Evolutionary conservation across 2,797 vertebrate genomes (phyloP).

Genomic region (Sphenodon punctatus): DNA sequence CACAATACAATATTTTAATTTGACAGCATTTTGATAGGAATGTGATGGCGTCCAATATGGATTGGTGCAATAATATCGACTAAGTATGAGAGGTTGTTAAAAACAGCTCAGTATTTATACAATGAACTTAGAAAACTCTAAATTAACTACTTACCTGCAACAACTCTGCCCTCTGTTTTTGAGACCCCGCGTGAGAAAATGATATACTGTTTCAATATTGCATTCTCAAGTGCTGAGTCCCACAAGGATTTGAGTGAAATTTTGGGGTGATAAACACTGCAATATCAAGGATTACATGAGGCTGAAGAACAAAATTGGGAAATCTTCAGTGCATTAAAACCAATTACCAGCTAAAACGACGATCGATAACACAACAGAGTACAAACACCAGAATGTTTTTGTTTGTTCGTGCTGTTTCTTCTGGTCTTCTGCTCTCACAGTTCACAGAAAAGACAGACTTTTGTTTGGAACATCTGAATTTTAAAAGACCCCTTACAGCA

Average conservation of each 20-base stretch:
- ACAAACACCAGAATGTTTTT: constrained; percentile 23
- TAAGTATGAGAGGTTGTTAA: not conserved
- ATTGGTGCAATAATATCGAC: not conserved
- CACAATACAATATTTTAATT: not conserved
- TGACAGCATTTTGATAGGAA: not conserved
- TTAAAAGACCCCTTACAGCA: not conserved
- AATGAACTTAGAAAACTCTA: not conserved
- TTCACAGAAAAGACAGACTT: constrained; percentile 11
- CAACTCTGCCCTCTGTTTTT: constrained; percentile 20
- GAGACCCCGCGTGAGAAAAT: not conserved
- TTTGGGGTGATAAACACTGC: constrained; percentile 17
- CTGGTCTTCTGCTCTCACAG: constrained; percentile 3
- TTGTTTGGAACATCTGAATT: not conserved
- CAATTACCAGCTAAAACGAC: constrained; percentile 55
- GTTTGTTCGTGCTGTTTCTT: constrained; percentile 25
- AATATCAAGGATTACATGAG: constrained; percentile 26
- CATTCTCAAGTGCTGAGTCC: not conserved
- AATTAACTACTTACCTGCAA: constrained; percentile 15
- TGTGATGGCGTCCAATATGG: not conserved
- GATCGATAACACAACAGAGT: constrained; percentile 39
- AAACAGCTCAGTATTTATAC: constrained; percentile 5
- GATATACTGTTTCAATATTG: constrained; percentile 29
- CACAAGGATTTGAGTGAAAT: constrained; percentile 38
- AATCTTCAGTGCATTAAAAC: constrained; percentile 55
- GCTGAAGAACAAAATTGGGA: constrained; percentile 26